Evolutionary conservation across 2,888 invertebrate genomes (phyloP).

Genomic region (Lordiphosa andalusiaca): DNA sequence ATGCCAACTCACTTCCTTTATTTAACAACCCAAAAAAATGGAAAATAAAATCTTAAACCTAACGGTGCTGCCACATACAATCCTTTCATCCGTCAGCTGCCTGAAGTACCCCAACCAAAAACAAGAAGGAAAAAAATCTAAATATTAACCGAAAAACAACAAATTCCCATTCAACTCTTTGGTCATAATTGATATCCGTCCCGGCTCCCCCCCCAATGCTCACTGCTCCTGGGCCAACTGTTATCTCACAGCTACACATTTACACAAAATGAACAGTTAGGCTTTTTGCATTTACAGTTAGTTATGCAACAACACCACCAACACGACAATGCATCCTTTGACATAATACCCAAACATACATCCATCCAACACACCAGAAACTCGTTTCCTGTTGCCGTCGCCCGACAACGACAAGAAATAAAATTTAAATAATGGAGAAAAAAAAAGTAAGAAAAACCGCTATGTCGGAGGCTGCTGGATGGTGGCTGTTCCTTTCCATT

Average conservation of each 20-base stretch:
- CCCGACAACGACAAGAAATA: conserved; percentile 52
- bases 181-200: conserved; percentile 62
- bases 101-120: conserved; percentile 7
- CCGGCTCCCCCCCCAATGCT: not conserved
- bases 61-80: conserved; percentile 58
- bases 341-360: conserved; percentile 12
- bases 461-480: conserved; percentile 27
- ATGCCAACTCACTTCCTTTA: conserved; percentile 3
- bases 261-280: conserved; percentile 14
- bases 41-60: conserved; percentile 31
- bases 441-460: conserved; percentile 16
- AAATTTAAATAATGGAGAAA: conserved; percentile 14
- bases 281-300: conserved; percentile 64
- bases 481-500: conserved; percentile 66
- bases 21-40: not conserved
- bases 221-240: conserved; percentile 4
- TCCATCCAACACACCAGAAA: conserved; percentile 64
- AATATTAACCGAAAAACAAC: conserved; percentile 1
- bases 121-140: not conserved
- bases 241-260: too few species aligned
- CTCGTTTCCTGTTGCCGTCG: conserved; percentile 47
- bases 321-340: conserved; percentile 50
- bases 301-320: conserved; percentile 53
- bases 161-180: conserved; percentile 35
- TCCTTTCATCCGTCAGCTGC: conserved; percentile 49